These are phyloP conservation scores for Drosophila paranaensis DNA, from an alignment of 2,888 invertebrate genomes.

Conservation along the genomic window DNA sequence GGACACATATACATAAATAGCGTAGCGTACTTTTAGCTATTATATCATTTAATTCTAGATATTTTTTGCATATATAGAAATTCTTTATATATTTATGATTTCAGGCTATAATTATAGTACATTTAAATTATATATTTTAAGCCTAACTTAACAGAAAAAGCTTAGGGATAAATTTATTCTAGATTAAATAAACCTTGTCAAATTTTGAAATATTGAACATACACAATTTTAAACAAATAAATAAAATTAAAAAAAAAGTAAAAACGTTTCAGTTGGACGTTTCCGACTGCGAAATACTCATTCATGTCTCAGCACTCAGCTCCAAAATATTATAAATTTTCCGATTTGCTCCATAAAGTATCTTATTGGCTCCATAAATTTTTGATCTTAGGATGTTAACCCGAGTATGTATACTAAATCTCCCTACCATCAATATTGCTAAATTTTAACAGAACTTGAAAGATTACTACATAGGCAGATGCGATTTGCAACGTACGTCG, in stretches of 20 bases:
- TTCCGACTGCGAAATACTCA: too few relatives aligned
- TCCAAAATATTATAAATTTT: too few relatives aligned
- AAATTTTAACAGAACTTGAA: too few relatives aligned
- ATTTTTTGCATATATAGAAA: not conserved
- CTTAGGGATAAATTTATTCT: constrained; percentile 36
- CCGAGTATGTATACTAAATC: too few relatives aligned
- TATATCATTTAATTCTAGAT: not conserved
- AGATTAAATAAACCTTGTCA: constrained; percentile 32
- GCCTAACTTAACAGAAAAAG: constrained; percentile 75
- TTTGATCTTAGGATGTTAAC: too few relatives aligned
- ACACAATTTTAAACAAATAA: constrained; percentile 41
- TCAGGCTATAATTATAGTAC: constrained; percentile 31
- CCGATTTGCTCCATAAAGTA: too few relatives aligned
- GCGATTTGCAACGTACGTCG: too few relatives aligned
- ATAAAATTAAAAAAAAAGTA: constrained; percentile 16
- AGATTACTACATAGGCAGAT: too few relatives aligned
- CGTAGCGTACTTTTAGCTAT: constrained; percentile 32
- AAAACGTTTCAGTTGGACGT: too few relatives aligned
- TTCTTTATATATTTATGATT: constrained; percentile 41
- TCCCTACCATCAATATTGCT: too few relatives aligned
- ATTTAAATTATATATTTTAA: constrained; percentile 60
- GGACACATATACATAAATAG: constrained; percentile 22
- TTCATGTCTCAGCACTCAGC: too few relatives aligned
- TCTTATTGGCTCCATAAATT: too few relatives aligned
- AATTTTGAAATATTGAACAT: constrained; percentile 50